Conservation (phyloP, 2,888 invertebrate genomes). For the Alviniconcha strummeri region DNA sequence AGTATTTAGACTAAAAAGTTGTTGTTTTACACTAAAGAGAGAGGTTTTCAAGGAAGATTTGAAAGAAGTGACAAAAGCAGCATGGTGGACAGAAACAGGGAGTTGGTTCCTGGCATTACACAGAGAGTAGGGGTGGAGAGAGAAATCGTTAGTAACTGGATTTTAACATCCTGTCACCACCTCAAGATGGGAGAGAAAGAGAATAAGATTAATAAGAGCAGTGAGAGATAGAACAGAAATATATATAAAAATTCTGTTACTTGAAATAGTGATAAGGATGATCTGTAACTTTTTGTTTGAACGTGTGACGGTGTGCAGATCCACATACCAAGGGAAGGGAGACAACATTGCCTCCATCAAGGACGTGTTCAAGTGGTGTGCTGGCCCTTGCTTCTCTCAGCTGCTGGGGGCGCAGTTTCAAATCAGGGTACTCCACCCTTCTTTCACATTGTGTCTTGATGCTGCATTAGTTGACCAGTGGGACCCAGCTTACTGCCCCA, state of each 20-base stretch:
- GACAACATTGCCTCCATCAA: constrained; percentile 78
- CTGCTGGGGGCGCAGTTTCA: constrained; percentile 72
- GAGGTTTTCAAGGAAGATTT: no score
- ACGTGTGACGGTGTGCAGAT: constrained; percentile 24
- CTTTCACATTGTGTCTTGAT: constrained; percentile 17
- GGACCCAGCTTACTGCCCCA: no score
- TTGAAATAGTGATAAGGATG: background rate
- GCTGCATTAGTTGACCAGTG: background rate
- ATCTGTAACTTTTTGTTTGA: constrained; percentile 12
- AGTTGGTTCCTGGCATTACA: no score
- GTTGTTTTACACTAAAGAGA: no score
- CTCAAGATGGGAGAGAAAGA: no score
- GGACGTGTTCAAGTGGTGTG: constrained; percentile 86
- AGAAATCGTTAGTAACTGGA: no score
- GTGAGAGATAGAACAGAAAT: background rate
- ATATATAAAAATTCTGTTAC: background rate
- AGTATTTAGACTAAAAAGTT: background rate
- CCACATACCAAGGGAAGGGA: constrained; percentile 39
- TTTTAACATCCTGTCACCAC: no score
- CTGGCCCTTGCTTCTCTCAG: constrained; percentile 79
- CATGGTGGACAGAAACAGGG: no score
- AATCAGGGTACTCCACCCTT: constrained; percentile 47
- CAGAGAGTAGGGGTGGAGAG: no score
- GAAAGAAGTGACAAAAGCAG: no score
- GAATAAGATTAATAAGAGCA: no score